Evolutionary conservation across 1,140 invertebrate genomes (phyloP).

Genomic region (Hetaerina americana): DNA sequence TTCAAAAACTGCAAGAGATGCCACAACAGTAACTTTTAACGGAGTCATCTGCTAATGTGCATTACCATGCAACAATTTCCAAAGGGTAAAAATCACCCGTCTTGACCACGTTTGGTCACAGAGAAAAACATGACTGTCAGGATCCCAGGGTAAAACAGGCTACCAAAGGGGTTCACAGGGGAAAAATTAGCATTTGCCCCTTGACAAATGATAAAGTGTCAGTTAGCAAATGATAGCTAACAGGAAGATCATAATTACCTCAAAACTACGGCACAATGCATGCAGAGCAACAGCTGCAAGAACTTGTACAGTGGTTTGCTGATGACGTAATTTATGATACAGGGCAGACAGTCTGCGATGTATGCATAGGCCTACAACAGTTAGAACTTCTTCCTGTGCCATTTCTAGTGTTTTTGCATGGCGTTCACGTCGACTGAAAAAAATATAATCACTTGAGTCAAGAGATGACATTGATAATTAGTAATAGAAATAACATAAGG

Average conservation of each 20-base stretch:
- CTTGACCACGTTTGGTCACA: no score
- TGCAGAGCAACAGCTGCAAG: slow-evolving; percentile 78
- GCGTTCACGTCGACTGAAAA: slow-evolving; percentile 55
- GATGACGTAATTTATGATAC: slow-evolving; percentile 69
- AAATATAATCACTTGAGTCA: slow-evolving; percentile 5
- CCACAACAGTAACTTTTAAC: no score
- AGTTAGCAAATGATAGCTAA: not conserved
- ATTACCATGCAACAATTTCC: no score
- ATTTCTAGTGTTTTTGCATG: slow-evolving; percentile 91
- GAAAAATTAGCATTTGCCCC: no score
- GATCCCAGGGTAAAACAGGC: no score
- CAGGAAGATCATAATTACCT: slow-evolving; percentile 29
- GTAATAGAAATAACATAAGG: no score
- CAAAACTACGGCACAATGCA: slow-evolving; percentile 74
- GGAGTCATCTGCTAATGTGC: no score
- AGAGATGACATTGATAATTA: no score
- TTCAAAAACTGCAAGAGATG: no score
- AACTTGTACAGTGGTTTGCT: slow-evolving; percentile 82
- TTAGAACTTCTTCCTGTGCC: slow-evolving; percentile 88
- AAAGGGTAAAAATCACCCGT: no score
- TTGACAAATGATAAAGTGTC: slow-evolving; percentile 5
- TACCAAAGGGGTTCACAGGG: no score
- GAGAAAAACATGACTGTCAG: no score
- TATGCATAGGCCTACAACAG: slow-evolving; percentile 81
- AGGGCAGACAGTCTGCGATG: slow-evolving; percentile 77